Conservation (phyloP, 2,888 invertebrate species). For the Drosophila helvetica region DNA sequence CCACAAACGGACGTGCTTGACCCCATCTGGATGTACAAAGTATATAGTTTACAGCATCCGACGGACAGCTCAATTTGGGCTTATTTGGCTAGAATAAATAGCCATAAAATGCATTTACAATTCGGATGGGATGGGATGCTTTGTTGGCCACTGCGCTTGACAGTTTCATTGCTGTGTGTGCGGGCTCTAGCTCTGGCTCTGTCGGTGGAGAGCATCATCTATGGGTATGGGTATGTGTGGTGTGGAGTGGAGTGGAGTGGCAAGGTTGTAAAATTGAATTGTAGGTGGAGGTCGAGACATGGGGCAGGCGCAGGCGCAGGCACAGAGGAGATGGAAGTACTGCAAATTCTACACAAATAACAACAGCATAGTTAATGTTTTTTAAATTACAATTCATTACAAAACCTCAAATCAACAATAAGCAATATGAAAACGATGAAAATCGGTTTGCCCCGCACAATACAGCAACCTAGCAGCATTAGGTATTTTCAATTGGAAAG, state of each 20-base stretch:
- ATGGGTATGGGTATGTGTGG: neutral
- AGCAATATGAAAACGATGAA: constrained; percentile 29
- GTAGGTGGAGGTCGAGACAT: constrained; percentile 68
- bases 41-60: constrained; percentile 15
- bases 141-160: constrained; percentile 17
- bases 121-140: constrained; percentile 16
- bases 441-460: constrained; percentile 56
- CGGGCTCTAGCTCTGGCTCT: neutral
- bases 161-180: constrained; percentile 21
- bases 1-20: constrained; percentile 22
- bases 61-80: constrained; percentile 25
- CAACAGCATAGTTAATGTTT: constrained; percentile 43
- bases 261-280: constrained; percentile 67
- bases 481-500: constrained; percentile 5
- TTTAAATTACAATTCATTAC: constrained; percentile 68
- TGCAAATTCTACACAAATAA: constrained; percentile 54
- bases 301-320: neutral
- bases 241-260: constrained; percentile 25
- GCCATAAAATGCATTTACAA: constrained; percentile 25
- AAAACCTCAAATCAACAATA: constrained; percentile 33
- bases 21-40: constrained; percentile 15
- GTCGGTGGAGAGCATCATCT: neutral
- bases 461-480: constrained; percentile 5
- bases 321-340: constrained; percentile 11
- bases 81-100: constrained; percentile 28